Evolutionary conservation across 1,140 invertebrate species (phyloP).

Genomic region (Bombus polaris): DNA sequence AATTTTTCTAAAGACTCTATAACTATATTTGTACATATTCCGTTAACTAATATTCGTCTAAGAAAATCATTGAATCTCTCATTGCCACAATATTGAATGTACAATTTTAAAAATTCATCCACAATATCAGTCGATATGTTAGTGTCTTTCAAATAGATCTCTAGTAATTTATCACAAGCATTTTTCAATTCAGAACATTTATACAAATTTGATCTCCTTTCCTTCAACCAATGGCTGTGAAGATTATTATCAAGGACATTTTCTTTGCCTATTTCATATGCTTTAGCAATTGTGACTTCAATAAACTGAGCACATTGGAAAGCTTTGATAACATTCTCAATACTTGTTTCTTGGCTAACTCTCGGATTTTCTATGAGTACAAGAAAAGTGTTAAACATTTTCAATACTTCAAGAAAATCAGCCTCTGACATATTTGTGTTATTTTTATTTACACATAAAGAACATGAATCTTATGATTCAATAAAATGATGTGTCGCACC

Average conservation of each 20-base stretch:
- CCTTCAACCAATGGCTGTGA: slow-evolving; percentile 56
- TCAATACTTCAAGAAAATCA: slow-evolving; percentile 65
- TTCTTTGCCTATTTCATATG: slow-evolving; percentile 64
- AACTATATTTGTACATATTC: slow-evolving; percentile 69
- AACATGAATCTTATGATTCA: slow-evolving; percentile 30
- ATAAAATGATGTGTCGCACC: neutral
- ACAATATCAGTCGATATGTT: slow-evolving; percentile 62
- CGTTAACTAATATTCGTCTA: slow-evolving; percentile 58
- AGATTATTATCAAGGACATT: slow-evolving; percentile 72
- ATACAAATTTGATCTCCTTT: slow-evolving; percentile 59
- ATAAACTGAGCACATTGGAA: slow-evolving; percentile 74
- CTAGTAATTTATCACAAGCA: slow-evolving; percentile 76
- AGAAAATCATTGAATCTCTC: slow-evolving; percentile 74
- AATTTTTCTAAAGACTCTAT: slow-evolving; percentile 69
- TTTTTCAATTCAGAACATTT: slow-evolving; percentile 64
- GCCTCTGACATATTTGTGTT: slow-evolving; percentile 49
- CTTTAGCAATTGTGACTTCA: slow-evolving; percentile 67
- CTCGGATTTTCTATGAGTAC: slow-evolving; percentile 52
- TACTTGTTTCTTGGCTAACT: slow-evolving; percentile 27
- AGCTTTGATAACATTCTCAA: slow-evolving; percentile 58
- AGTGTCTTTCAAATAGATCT: slow-evolving; percentile 71
- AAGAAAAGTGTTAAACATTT: slow-evolving; percentile 65
- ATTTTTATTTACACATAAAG: neutral
- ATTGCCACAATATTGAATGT: slow-evolving; percentile 66
- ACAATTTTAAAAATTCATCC: slow-evolving; percentile 73